Percentiles rank a stretch among this genome's conserved stretches.
Conservation (phyloP, 2,888 invertebrate genomes). For the Meganola albula region DNA sequence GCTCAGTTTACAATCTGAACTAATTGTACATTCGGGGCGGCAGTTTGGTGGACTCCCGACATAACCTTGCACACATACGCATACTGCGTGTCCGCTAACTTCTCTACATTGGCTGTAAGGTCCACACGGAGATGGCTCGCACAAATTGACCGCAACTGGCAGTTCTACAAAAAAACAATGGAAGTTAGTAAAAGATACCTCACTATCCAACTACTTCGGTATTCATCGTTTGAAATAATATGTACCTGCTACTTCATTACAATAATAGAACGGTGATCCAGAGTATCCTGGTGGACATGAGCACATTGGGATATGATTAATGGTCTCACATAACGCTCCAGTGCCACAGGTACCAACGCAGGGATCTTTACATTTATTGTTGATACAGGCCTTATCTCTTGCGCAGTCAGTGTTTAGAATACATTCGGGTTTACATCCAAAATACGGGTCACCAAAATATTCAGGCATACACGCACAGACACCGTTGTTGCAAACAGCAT, state of each 20-base stretch:
- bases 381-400: conserved; percentile 82
- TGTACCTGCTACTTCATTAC: conserved; percentile 61
- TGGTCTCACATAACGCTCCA: conserved; percentile 76
- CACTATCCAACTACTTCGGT: too few species aligned
- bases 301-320: conserved; percentile 83
- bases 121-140: conserved; percentile 79
- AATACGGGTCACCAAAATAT: conserved; percentile 85
- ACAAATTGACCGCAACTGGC: conserved; percentile 41
- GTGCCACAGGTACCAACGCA: conserved; percentile 84
- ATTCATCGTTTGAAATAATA: too few species aligned
- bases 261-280: conserved; percentile 81
- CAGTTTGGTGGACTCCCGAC: conserved; percentile 85
- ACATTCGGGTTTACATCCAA: conserved; percentile 88
- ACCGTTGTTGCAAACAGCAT: conserved; percentile 81
- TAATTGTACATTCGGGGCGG: conserved; percentile 87
- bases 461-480: conserved; percentile 83
- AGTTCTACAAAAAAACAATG: conserved; percentile 37
- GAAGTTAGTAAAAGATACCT: too few species aligned
- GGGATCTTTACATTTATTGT: conserved; percentile 85
- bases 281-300: conserved; percentile 81
- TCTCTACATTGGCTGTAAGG: conserved; percentile 85
- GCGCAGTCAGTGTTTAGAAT: conserved; percentile 85
- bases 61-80: conserved; percentile 83
- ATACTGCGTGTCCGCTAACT: conserved; percentile 82
- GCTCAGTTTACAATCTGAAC: conserved; percentile 83